These are phyloP conservation scores for Hyposmocoma kahamanoa DNA, from an alignment of 1,140 invertebrate species.

Conservation along the genomic window DNA sequence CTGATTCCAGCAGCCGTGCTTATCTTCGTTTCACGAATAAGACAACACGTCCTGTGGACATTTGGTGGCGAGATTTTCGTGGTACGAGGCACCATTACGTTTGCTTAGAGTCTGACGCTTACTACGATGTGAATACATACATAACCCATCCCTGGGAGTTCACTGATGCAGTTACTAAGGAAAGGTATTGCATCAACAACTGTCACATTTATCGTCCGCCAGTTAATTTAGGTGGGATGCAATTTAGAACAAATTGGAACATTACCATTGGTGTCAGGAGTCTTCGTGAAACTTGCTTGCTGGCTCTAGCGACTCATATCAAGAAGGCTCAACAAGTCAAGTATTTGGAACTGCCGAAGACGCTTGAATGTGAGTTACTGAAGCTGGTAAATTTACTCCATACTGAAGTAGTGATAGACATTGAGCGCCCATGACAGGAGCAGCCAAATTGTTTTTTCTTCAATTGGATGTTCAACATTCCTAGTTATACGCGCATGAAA, in stretches of 20 bases:
- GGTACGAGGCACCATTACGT: constrained; percentile 63
- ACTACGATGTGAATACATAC: constrained; percentile 80
- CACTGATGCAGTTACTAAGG: constrained; percentile 76
- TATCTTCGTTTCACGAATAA: constrained; percentile 82
- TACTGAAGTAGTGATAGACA: neutral
- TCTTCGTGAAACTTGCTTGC: constrained; percentile 29
- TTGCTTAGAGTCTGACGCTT: constrained; percentile 50
- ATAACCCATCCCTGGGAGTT: constrained; percentile 86
- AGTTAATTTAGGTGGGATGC: constrained; percentile 31
- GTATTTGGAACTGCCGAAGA: constrained; percentile 31
- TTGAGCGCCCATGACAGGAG: neutral
- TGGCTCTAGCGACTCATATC: constrained; percentile 27
- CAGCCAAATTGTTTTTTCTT: too few species aligned
- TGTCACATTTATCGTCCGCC: constrained; percentile 49
- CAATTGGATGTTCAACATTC: too few species aligned
- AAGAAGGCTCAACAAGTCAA: constrained; percentile 17
- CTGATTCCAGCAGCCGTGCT: constrained; percentile 64
- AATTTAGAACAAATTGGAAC: constrained; percentile 55
- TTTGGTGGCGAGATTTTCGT: constrained; percentile 85
- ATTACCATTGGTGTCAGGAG: constrained; percentile 45
- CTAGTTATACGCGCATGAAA: too few species aligned
- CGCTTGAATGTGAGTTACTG: constrained; percentile 32
- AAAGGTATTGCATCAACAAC: constrained; percentile 68
- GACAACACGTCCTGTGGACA: constrained; percentile 76
- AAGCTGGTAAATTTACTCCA: constrained; percentile 18